Percentiles rank a stretch among this genome's conserved stretches.
Conservation (phyloP, 1,140 invertebrate species). For the Trichonephila clavipes region DNA sequence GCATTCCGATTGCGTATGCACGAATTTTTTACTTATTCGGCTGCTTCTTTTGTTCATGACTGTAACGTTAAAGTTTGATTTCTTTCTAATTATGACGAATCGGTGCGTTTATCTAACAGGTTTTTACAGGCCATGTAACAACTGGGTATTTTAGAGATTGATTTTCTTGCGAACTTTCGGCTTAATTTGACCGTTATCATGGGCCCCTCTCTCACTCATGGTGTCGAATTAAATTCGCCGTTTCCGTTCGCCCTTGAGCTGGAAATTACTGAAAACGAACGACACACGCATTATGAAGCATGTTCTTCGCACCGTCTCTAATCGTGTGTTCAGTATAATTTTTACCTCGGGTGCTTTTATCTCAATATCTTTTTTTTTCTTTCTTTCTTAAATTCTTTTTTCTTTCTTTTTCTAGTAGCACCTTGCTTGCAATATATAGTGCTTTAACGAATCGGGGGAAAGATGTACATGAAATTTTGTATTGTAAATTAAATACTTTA, state of each 20-base stretch:
- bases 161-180: conserved; percentile 19
- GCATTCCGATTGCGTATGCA: conserved; percentile 58
- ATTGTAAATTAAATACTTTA: too few relatives aligned
- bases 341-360: neutral
- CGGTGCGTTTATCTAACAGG: conserved; percentile 44
- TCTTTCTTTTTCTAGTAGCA: neutral
- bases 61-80: conserved; percentile 55
- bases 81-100: conserved; percentile 66
- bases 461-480: neutral
- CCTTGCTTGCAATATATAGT: neutral
- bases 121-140: conserved; percentile 37
- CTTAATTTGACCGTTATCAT: conserved; percentile 41
- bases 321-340: neutral
- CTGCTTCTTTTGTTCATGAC: neutral
- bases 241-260: conserved; percentile 9
- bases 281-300: conserved; percentile 14
- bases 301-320: neutral
- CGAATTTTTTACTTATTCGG: neutral
- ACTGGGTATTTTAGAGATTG: conserved; percentile 27
- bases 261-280: neutral
- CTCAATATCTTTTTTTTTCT: neutral
- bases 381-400: neutral
- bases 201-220: neutral
- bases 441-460: neutral
- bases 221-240: conserved; percentile 26